phyloP scores from a whole-genome alignment of 2,888 invertebrate species.

The Drosophila lutescens region DNA sequence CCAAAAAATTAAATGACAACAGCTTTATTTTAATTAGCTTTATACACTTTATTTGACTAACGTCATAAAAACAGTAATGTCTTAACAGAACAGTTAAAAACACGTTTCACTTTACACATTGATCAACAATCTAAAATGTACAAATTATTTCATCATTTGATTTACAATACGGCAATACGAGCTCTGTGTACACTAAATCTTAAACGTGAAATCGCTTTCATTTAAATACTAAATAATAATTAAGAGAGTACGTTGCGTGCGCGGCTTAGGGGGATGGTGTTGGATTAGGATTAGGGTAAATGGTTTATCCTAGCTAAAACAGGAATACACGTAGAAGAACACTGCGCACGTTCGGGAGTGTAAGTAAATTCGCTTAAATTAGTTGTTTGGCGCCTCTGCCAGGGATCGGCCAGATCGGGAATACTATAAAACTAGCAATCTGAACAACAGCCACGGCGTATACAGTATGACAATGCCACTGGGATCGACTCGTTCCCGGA shows the following conservation, averaged over 20 bases:
- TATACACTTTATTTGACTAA: conserved; percentile 74
- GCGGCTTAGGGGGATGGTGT: neutral
- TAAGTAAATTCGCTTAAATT: conserved; percentile 68
- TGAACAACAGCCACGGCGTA: conserved; percentile 34
- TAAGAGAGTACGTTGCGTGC: conserved; percentile 71
- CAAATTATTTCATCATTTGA: conserved; percentile 46
- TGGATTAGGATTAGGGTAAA: neutral
- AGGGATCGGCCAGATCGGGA: conserved; percentile 54
- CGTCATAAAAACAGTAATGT: conserved; percentile 68
- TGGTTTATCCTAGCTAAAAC: conserved; percentile 26
- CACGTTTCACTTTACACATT: conserved; percentile 64
- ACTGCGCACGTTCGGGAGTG: conserved; percentile 30
- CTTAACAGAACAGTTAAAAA: conserved; percentile 58
- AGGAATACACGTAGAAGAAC: conserved; percentile 37
- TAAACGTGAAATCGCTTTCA: conserved; percentile 43
- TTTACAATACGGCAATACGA: conserved; percentile 48
- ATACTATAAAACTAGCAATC: conserved; percentile 76
- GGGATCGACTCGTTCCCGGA: conserved; percentile 5
- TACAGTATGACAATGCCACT: conserved; percentile 27
- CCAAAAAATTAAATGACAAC: too few species aligned
- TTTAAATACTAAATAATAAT: conserved; percentile 77
- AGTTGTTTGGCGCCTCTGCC: conserved; percentile 54
- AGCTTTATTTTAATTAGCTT: conserved; percentile 19
- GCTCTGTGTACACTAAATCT: conserved; percentile 45
- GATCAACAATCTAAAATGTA: conserved; percentile 69